Evolutionary conservation across 2,888 invertebrate species (phyloP), one percentile per base, ranked within the genome.

Genomic region (Holacanthella duospinosa): DNA sequence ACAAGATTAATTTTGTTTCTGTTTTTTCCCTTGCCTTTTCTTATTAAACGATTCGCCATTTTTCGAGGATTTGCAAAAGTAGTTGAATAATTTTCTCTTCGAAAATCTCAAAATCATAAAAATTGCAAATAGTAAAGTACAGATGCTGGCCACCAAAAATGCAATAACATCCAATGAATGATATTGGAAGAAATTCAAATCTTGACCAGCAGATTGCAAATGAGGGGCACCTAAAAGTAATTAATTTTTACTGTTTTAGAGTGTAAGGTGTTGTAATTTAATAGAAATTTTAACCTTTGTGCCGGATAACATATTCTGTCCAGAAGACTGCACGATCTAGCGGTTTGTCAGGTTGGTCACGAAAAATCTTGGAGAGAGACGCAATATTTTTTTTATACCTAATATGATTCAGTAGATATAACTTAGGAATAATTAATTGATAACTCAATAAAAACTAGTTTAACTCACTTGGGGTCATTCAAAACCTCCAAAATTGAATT

Each of bases 401-500:
- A 21, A n/a, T n/a, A n/a, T n/a, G n/a, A n/a, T n/a, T n/a, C n/a
- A n/a, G n/a, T n/a, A n/a, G n/a, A n/a, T n/a, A n/a, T n/a, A n/a
- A n/a, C n/a, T n/a, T n/a, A n/a, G n/a, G n/a, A n/a, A n/a, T n/a
- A n/a, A n/a, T n/a, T n/a, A n/a, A n/a, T n/a, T n/a, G n/a, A n/a
- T n/a, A n/a, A n/a, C n/a, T n/a, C n/a, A n/a, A n/a, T n/a, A n/a
- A n/a, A n/a, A n/a, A n/a, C n/a, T n/a, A n/a, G n/a, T n/a, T n/a
- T n/a, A n/a, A n/a, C 48, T 77, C 75, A 82, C 82, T 74, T 78
- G 21, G 76, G 75, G 72, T 82, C 76, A 2, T 75, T 75, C 12
- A 82, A 74, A 63, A 80, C 67, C 61, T 79, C 77, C 2, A 77
- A 74, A 4, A 86, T 72, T 0, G 81, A 78, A 1, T 76, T 74